phyloP scores from a whole-genome alignment of 2,888 invertebrate genomes.

The Hemicrepidius hirtus region DNA sequence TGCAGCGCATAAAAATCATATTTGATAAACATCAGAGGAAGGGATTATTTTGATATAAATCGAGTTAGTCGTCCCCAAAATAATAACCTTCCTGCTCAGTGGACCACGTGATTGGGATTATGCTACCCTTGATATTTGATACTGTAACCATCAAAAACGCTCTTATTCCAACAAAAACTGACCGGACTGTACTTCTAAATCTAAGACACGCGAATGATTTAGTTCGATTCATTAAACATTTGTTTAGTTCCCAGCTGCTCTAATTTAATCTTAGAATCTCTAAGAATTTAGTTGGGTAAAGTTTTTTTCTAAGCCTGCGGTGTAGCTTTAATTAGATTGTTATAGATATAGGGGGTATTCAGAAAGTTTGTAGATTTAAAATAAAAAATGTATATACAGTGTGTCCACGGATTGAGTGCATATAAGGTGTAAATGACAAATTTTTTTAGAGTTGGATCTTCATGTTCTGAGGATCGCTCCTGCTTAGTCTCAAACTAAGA shows the following conservation, averaged over 20 bases:
- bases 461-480: no score
- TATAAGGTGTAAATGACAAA: no score
- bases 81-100: constrained; percentile 69
- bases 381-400: no score
- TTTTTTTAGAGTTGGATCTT: no score
- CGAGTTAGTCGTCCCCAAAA: constrained; percentile 68
- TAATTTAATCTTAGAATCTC: constrained; percentile 23
- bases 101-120: constrained; percentile 69
- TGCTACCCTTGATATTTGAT: constrained; percentile 63
- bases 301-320: neutral
- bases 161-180: constrained; percentile 29
- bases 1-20: constrained; percentile 62
- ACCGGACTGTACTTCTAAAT: constrained; percentile 30
- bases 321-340: no score
- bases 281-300: neutral
- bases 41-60: constrained; percentile 67
- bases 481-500: no score
- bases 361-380: no score
- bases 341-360: no score
- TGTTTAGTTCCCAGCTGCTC: constrained; percentile 20
- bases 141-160: constrained; percentile 45
- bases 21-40: constrained; percentile 65
- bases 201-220: constrained; percentile 38
- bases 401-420: no score
- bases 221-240: constrained; percentile 33